Conservation (phyloP, 92 coral and sea anemone species). For the Zoanthus sansibaricus region DNA sequence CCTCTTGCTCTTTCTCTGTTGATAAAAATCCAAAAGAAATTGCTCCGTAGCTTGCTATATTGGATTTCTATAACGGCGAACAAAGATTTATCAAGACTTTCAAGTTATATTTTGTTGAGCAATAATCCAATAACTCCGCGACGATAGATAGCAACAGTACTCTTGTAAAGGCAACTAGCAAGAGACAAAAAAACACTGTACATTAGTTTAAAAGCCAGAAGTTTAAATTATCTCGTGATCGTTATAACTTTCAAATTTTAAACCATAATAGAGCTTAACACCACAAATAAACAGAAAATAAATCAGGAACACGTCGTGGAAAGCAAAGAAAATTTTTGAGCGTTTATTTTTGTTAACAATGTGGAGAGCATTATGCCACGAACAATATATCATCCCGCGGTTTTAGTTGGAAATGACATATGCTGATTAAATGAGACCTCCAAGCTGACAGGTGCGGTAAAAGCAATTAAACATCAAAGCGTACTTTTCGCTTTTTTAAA, state of each 20-base stretch:
- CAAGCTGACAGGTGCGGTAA: conserved; percentile 8
- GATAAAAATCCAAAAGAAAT: not conserved
- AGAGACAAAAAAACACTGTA: no score
- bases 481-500: not conserved
- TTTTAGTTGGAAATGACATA: conserved; percentile 15
- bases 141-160: not conserved
- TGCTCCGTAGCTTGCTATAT: not conserved
- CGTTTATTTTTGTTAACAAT: not conserved
- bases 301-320: not conserved
- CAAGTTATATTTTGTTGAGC: not conserved
- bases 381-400: not conserved
- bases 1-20: not conserved
- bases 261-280: not conserved
- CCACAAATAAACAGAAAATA: no score
- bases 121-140: not conserved
- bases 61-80: not conserved
- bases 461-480: not conserved
- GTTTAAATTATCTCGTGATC: no score
- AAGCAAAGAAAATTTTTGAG: not conserved
- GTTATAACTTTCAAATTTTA: not conserved
- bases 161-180: no score
- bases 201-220: no score
- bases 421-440: conserved; percentile 12
- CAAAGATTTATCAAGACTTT: not conserved
- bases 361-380: not conserved